Evolutionary conservation across 2,797 vertebrate species (phyloP).

Genomic region (Gallinago solitaria): DNA sequence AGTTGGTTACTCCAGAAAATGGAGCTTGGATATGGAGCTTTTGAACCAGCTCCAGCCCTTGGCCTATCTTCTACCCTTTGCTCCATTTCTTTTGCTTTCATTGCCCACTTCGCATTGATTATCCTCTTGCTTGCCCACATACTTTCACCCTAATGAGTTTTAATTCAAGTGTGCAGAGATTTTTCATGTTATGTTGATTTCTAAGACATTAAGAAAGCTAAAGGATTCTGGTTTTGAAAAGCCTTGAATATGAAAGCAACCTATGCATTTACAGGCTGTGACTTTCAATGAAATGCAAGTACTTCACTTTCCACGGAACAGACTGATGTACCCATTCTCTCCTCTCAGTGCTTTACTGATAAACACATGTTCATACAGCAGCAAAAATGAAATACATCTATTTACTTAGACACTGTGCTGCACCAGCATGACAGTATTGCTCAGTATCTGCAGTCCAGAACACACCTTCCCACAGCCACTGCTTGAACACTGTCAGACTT

Average conservation of each 20-base stretch:
- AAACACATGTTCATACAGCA: not conserved
- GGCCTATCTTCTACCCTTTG: not conserved
- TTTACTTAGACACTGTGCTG: not conserved
- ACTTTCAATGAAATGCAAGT: not conserved
- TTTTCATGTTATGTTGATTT: not conserved
- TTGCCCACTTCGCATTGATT: not conserved
- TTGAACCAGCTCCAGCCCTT: not conserved
- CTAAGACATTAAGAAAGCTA: not conserved
- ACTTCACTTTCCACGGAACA: not conserved
- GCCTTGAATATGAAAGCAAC: not conserved
- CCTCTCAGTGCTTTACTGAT: not conserved
- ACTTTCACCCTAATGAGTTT: not conserved
- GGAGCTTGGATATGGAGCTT: not conserved
- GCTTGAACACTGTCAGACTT: not conserved
- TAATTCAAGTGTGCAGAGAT: not conserved
- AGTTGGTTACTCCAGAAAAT: not conserved
- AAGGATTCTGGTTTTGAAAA: not conserved
- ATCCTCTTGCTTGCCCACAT: not conserved
- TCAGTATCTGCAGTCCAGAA: not conserved
- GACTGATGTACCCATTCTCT: not conserved
- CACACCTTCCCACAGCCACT: not conserved
- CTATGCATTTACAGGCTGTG: not conserved
- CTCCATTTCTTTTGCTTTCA: not conserved
- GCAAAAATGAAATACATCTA: not conserved
- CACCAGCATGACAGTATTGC: not conserved